Evolutionary conservation across 2,797 vertebrate genomes (phyloP).

Genomic region (Zenarchopterus dispar): DNA sequence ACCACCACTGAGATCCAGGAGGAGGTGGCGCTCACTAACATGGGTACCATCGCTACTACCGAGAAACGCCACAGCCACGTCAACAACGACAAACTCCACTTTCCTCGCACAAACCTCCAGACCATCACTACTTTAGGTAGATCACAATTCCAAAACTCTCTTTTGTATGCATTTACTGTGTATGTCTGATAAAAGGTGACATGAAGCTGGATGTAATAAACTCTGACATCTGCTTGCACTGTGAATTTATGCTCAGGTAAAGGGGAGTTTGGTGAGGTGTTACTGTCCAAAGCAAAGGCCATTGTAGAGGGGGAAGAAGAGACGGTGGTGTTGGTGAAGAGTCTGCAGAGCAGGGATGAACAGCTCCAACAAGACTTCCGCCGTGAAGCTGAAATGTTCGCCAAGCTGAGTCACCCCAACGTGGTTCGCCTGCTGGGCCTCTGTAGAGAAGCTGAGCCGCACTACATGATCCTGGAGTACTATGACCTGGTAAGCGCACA

Average conservation of each 20-base stretch:
- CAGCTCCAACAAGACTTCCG: constrained; percentile 93
- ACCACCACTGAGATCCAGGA: constrained; percentile 93
- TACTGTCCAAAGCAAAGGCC: constrained; percentile 92
- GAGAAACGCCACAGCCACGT: constrained; percentile 90
- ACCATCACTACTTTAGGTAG: constrained; percentile 95
- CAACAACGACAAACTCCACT: constrained; percentile 89
- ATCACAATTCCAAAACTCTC: not conserved
- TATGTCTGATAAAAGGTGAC: not conserved
- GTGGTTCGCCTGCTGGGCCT: constrained; percentile 92
- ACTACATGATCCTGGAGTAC: constrained; percentile 97
- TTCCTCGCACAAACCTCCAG: constrained; percentile 89
- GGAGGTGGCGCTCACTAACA: constrained; percentile 91
- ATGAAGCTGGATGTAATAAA: not conserved
- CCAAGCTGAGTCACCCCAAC: constrained; percentile 91
- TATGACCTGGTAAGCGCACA: constrained; percentile 90
- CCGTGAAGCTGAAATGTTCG: constrained; percentile 95
- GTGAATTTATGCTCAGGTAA: constrained; percentile 81
- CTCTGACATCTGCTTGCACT: constrained; percentile 16
- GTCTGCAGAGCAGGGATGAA: constrained; percentile 90
- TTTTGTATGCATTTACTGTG: too few species aligned
- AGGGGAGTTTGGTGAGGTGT: constrained; percentile 96
- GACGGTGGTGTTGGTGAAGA: constrained; percentile 94
- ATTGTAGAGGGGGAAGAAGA: constrained; percentile 87
- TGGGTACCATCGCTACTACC: constrained; percentile 81
- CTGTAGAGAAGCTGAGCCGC: constrained; percentile 90